Base-by-base conservation (phyloP, 2,888 invertebrate species). In the Parasteatoda lunata region DNA sequence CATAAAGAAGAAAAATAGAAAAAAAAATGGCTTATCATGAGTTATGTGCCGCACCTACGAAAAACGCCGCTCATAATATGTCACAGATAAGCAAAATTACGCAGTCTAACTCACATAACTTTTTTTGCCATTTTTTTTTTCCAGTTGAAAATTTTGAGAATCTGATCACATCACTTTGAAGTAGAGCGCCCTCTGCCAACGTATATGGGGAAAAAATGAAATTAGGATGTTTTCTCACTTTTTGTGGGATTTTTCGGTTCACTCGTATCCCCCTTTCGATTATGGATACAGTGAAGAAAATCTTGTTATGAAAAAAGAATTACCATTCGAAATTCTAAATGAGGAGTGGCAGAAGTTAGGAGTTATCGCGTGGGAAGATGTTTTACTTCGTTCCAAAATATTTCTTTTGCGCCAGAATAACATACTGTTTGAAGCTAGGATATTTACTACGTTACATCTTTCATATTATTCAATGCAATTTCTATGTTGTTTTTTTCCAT, bases 11-110 rank as follows among this genome's bases (percentile, higher is more conserved):
- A 30, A 54, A 30, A 52, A 65, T 30, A 59, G 51, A 15, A 13
- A 70, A 59, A 71, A 59, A 64, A 47, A 64, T 9, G 48, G 30
- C 54, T 83, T 83, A 83, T 83, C 83, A 77, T 83, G 77, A 83
- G 77, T 72, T 83, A 83, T 47, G 71, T 48, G 77, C 83, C 70
- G 77, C 83, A 83, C 83, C 83, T 77, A 77, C 68, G 49, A 65
- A 83, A 83, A 83, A 77, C 13, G 77, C 83, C 83, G 83, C 83
- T 83, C 77, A 72, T 83, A 83, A 77, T 83, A 83, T 77, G 83
- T 83, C 83, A 72, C 83, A 51, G 83, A 83, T 83, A 83, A 83
- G 77, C 83, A 77, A 83, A 81, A 77, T 83, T 83, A 83, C 77
- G 66, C 77, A 64, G 77, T 66, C 77, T 72, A 65, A 45, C 52